Evolutionary conservation across 2,113 vertebrate species (phyloP).

Genomic region (Lasiurus borealis): DNA sequence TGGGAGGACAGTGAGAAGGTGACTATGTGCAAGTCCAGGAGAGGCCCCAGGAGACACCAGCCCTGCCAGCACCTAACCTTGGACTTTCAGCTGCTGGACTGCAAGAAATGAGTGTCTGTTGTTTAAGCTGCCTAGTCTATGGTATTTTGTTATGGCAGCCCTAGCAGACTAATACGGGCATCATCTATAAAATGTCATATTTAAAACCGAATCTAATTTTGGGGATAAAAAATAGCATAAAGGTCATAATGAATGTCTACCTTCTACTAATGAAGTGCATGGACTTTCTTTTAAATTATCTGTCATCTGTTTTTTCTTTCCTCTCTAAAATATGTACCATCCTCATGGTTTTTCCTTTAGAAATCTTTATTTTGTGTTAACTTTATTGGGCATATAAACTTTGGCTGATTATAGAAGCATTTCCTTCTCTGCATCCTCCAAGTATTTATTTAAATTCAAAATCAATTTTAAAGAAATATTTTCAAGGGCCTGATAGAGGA

Average conservation of each 20-base stretch:
- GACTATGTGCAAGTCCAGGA: neutral
- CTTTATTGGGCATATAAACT: neutral
- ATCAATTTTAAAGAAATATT: slow-evolving; percentile 15
- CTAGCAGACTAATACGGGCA: neutral
- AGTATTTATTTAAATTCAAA: slow-evolving; percentile 15
- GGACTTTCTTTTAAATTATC: neutral
- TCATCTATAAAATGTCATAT: neutral
- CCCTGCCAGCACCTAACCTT: neutral
- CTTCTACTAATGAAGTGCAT: neutral
- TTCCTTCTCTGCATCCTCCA: neutral
- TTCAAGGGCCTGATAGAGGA: neutral
- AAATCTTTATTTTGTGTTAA: neutral
- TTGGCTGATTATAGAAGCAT: neutral
- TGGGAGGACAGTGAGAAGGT: neutral
- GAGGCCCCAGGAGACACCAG: neutral
- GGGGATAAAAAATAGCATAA: neutral
- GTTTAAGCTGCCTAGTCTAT: neutral
- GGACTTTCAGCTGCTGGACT: neutral
- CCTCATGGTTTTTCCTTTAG: neutral
- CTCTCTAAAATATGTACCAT: neutral
- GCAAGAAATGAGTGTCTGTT: neutral
- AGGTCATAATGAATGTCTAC: neutral
- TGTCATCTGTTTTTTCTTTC: neutral
- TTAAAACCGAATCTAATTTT: neutral
- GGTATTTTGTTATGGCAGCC: neutral